A percentile compares a stretch with the other conserved stretches of the same genome.
phyloP scores from a whole-genome alignment of 2,888 invertebrate genomes.

The Dicyrtomina minuta region DNA sequence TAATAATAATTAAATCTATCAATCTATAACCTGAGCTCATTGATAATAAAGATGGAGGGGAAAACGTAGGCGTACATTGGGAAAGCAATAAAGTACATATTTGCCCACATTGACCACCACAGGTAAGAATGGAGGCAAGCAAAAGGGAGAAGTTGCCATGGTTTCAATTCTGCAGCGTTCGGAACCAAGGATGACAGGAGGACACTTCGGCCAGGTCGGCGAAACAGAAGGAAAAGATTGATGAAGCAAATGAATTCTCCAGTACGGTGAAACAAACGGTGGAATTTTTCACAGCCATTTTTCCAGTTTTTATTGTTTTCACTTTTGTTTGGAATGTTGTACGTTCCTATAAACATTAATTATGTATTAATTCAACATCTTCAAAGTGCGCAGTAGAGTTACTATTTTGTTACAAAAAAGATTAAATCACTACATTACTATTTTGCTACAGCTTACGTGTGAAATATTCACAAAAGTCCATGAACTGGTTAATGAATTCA shows the following conservation, averaged over 20 bases:
- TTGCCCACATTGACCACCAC: slow-evolving; percentile 14
- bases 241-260: slow-evolving; percentile 1
- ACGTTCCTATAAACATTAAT: not conserved
- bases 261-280: not conserved
- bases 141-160: not conserved
- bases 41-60: not conserved
- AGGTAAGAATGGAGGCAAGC: not conserved
- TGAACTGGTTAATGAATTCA: not conserved
- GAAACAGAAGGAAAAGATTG: not conserved
- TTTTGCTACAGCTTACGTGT: not conserved
- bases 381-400: no score
- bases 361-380: no score
- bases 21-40: not conserved
- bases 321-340: not conserved
- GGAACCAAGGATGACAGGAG: not conserved
- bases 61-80: slow-evolving; percentile 11
- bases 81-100: slow-evolving; percentile 5
- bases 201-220: slow-evolving; percentile 1
- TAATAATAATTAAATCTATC: not conserved
- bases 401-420: no score
- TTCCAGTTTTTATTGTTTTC: not conserved
- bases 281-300: slow-evolving; percentile 15
- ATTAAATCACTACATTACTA: no score
- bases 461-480: not conserved
- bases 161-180: not conserved